A percentile compares a stretch with the other conserved stretches of the same genome.
These are phyloP conservation scores for Petaurus breviceps DNA, from an alignment of 2,113 vertebrate species.

Conservation along the genomic window DNA sequence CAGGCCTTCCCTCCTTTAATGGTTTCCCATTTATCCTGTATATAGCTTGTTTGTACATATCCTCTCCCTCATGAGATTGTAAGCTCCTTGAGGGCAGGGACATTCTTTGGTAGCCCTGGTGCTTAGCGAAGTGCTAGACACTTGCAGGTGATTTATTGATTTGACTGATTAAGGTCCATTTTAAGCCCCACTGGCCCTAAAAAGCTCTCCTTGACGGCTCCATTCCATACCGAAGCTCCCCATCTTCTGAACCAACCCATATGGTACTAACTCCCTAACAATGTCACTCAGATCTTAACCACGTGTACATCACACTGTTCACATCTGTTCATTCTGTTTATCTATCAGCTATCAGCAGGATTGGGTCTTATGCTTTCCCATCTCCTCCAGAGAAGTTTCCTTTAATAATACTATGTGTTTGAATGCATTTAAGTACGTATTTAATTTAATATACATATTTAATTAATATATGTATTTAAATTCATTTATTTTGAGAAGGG, in stretches of 20 bases:
- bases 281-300: neutral
- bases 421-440: neutral
- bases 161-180: neutral
- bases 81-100: neutral
- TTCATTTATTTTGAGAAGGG: neutral
- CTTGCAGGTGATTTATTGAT: neutral
- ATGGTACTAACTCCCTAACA: neutral
- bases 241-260: neutral
- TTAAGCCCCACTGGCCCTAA: neutral
- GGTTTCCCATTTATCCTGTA: no score
- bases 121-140: neutral
- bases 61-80: neutral
- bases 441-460: no score
- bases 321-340: neutral
- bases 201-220: neutral
- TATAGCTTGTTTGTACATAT: no score
- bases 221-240: neutral
- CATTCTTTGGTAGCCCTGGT: neutral
- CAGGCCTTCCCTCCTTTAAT: neutral
- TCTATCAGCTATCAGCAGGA: neutral
- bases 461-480: neutral
- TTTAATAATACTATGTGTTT: neutral
- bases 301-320: neutral
- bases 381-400: neutral
- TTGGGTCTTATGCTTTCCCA: neutral